Conservation (phyloP, 2,797 vertebrate genomes). For the Manis crassicaudata region DNA sequence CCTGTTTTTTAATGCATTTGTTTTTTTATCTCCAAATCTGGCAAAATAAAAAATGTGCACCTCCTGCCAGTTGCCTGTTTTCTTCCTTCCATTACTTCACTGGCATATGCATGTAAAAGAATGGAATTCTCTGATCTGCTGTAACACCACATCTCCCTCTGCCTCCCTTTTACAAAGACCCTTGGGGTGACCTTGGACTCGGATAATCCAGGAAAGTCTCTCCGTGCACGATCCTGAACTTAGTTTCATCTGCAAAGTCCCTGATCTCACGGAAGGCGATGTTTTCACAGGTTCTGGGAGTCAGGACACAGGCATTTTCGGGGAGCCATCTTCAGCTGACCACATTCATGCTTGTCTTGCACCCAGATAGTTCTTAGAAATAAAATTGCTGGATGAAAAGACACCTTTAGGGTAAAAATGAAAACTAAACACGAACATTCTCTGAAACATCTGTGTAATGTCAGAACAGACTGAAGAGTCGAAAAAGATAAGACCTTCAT, state of each 20-base stretch:
- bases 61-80: neutral
- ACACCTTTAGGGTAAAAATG: neutral
- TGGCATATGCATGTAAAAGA: neutral
- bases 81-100: neutral
- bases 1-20: neutral
- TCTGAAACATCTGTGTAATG: neutral
- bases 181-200: neutral
- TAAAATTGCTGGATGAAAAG: neutral
- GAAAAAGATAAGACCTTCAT: neutral
- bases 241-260: neutral
- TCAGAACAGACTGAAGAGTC: neutral
- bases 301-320: neutral
- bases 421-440: neutral
- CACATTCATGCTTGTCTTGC: neutral
- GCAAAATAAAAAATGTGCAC: neutral
- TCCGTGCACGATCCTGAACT: neutral
- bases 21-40: neutral
- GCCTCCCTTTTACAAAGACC: neutral
- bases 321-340: neutral
- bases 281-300: neutral
- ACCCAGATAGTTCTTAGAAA: neutral
- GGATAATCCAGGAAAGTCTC: neutral
- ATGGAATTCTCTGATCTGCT: neutral
- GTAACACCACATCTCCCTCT: neutral
- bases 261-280: neutral